phyloP scores from a whole-genome alignment of 2,113 vertebrate species.

The Paratilapia polleni region DNA sequence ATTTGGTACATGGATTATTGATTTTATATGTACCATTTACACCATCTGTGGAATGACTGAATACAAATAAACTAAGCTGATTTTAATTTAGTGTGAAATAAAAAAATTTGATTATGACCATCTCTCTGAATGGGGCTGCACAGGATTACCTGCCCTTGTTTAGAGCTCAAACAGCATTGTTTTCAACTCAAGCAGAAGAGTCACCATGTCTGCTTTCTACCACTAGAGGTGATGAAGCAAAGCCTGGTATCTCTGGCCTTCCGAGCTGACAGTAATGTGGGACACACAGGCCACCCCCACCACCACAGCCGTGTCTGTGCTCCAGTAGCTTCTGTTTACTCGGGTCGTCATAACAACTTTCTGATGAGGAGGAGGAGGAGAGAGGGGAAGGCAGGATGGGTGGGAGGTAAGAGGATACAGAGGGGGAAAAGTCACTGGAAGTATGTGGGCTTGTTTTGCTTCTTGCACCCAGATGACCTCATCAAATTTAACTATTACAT shows the following conservation, averaged over 20 bases:
- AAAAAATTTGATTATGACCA: too few relatives aligned
- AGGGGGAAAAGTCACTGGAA: slow-evolving; percentile 47
- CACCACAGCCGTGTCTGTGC: slow-evolving; percentile 6
- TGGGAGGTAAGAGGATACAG: slow-evolving; percentile 16
- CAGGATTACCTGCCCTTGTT: rapidly evolving
- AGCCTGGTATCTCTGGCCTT: neutral
- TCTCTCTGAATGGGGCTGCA: neutral
- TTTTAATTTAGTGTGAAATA: too few relatives aligned
- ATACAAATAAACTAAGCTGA: too few relatives aligned
- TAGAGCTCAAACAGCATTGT: neutral
- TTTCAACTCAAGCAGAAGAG: neutral
- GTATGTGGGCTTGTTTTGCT: slow-evolving; percentile 16
- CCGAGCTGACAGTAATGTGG: slow-evolving; percentile 9
- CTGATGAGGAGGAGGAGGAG: neutral
- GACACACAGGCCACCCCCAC: neutral
- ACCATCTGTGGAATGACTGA: too few relatives aligned
- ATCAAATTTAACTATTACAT: slow-evolving; percentile 9
- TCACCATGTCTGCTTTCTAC: neutral
- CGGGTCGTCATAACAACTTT: slow-evolving; percentile 61
- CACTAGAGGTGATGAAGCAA: slow-evolving; percentile 36
- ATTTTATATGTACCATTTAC: too few relatives aligned
- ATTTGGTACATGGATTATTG: too few relatives aligned
- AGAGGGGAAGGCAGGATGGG: too few relatives aligned
- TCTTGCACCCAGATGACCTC: slow-evolving; percentile 35
- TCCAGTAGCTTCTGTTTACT: slow-evolving; percentile 30